Percentiles rank a stretch among this genome's conserved stretches.
Evolutionary conservation across 2,888 invertebrate species (phyloP).

Genomic region (Xanthostigma xanthostigma): DNA sequence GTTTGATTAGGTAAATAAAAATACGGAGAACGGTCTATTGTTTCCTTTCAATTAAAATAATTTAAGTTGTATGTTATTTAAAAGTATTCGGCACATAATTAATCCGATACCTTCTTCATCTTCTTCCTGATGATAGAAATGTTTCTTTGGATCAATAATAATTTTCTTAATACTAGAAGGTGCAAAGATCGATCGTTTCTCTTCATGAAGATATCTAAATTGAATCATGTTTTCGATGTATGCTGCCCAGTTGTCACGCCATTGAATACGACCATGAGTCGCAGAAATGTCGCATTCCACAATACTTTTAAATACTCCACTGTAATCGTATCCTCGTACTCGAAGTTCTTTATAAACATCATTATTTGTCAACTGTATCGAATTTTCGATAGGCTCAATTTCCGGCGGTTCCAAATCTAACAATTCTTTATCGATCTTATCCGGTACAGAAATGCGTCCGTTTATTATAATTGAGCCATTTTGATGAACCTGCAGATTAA

Average conservation of each 20-base stretch:
- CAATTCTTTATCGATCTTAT: constrained; percentile 38
- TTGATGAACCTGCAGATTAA: constrained; percentile 41
- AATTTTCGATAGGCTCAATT: constrained; percentile 24
- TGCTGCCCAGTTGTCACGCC: constrained; percentile 60
- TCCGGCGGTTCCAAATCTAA: constrained; percentile 29
- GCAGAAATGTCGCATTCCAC: constrained; percentile 20
- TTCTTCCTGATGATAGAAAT: constrained; percentile 13
- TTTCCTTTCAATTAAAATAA: too few species aligned
- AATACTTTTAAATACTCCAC: constrained; percentile 21
- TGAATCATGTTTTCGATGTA: constrained; percentile 86
- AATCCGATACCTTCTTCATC: not conserved
- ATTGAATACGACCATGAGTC: constrained; percentile 18
- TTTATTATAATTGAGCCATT: constrained; percentile 53
- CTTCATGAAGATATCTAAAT: constrained; percentile 49
- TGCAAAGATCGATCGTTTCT: constrained; percentile 52
- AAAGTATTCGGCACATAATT: too few species aligned
- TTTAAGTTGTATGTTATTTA: too few species aligned
- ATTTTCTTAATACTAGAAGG: constrained; percentile 45
- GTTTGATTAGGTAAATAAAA: too few species aligned
- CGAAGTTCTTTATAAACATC: constrained; percentile 57
- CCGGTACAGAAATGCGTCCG: constrained; percentile 46
- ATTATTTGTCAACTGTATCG: constrained; percentile 37
- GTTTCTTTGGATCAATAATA: constrained; percentile 30
- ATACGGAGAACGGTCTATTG: too few species aligned
- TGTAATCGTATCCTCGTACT: constrained; percentile 48